Evolutionary conservation across 2,113 vertebrate genomes (phyloP).

Genomic region (Myiagra hebetior): DNA sequence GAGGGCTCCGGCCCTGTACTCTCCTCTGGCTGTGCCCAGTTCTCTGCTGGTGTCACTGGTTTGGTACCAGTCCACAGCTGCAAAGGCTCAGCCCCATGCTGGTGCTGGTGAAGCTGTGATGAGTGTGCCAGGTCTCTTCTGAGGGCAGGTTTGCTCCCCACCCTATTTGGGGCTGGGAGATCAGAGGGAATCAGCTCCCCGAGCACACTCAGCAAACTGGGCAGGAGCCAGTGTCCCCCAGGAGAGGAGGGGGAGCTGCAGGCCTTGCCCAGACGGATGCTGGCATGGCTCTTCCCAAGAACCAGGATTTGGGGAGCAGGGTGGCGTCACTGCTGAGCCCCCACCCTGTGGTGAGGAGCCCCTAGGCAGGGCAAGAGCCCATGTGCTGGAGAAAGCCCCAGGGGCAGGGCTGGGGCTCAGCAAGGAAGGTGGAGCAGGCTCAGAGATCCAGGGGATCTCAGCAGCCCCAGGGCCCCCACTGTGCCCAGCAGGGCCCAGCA

Average conservation of each 20-base stretch:
- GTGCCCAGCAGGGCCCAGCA: neutral
- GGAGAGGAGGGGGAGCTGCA: rapidly evolving
- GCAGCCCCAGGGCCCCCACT: neutral
- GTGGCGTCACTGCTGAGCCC: neutral
- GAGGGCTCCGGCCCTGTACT: neutral
- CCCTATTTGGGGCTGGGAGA: neutral
- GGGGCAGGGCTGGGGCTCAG: neutral
- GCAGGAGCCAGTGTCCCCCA: neutral
- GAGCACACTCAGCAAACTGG: neutral
- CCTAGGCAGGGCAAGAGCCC: neutral
- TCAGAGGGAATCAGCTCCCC: neutral
- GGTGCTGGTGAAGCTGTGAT: neutral
- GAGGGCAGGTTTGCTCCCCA: neutral
- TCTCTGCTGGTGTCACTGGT: neutral
- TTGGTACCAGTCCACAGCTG: neutral
- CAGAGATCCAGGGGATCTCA: neutral
- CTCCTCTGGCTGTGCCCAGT: neutral
- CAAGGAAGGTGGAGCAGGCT: rapidly evolving
- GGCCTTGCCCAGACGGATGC: neutral
- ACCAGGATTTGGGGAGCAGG: neutral
- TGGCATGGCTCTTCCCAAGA: neutral
- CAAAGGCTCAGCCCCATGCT: neutral
- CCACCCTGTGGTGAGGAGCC: neutral
- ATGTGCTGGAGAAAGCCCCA: neutral
- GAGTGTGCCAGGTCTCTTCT: neutral